These are phyloP conservation scores for Crotalus helleri DNA, from an alignment of 2,113 vertebrate species.

Conservation along the genomic window DNA sequence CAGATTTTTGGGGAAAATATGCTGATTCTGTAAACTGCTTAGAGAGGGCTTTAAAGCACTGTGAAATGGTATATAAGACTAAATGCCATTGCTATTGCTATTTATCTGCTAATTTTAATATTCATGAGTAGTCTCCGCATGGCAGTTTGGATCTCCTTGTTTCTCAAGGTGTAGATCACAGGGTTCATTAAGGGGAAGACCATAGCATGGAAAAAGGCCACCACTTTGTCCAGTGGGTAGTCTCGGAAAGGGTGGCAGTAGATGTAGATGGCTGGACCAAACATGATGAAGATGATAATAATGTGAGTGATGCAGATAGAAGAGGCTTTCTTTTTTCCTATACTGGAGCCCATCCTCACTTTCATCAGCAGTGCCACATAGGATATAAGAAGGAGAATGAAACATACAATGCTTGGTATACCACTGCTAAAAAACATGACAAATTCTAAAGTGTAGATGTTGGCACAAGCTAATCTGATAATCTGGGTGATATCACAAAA, in stretches of 20 bases:
- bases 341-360: conserved; percentile 7
- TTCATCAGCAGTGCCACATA: conserved; percentile 41
- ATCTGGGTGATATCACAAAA: conserved; percentile 58
- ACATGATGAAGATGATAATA: conserved; percentile 43
- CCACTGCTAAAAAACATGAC: conserved; percentile 38
- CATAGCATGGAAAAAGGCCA: conserved; percentile 48
- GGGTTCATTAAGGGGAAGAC: conserved; percentile 51
- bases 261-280: conserved; percentile 46
- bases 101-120: not conserved
- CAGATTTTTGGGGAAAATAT: no score
- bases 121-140: conserved; percentile 14
- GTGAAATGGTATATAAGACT: no score
- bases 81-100: no score
- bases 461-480: conserved; percentile 45
- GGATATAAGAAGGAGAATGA: conserved; percentile 14
- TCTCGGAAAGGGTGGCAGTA: conserved; percentile 31
- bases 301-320: conserved; percentile 59
- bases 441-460: conserved; percentile 24
- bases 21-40: no score
- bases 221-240: conserved; percentile 25
- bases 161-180: conserved; percentile 53
- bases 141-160: conserved; percentile 46
- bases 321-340: conserved; percentile 45
- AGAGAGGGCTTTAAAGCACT: no score
- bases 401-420: not conserved